Evolutionary conservation across 2,888 invertebrate species (phyloP).

Genomic region (Chrysodeixis includens): DNA sequence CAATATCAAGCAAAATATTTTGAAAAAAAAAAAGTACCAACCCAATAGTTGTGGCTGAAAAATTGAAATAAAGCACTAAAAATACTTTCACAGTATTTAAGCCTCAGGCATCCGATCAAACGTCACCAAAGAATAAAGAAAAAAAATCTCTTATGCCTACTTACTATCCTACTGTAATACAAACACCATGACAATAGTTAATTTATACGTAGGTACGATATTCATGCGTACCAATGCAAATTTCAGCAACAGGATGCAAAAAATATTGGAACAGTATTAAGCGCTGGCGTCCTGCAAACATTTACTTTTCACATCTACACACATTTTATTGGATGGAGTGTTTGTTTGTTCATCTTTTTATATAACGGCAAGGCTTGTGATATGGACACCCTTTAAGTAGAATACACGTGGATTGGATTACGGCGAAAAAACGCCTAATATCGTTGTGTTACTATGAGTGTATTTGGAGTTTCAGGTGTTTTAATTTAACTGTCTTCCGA

Average conservation of each 20-base stretch:
- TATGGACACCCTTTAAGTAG: background rate
- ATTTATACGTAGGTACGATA: slow-evolving; percentile 12
- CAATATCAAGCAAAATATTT: too few species aligned
- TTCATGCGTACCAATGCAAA: slow-evolving; percentile 35
- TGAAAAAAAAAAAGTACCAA: too few species aligned
- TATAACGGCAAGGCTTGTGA: background rate
- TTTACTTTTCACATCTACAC: slow-evolving; percentile 26
- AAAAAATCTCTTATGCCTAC: too few species aligned
- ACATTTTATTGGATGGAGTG: slow-evolving; percentile 29
- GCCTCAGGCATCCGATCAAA: too few species aligned
- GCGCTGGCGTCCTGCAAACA: slow-evolving; percentile 15
- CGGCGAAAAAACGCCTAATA: background rate
- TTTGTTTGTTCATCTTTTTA: slow-evolving; percentile 5
- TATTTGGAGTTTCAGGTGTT: background rate
- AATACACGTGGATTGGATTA: background rate
- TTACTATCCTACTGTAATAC: background rate
- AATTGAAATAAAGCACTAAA: too few species aligned
- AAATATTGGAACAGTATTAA: slow-evolving; percentile 42
- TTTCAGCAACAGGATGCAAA: slow-evolving; percentile 28
- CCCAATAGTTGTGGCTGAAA: too few species aligned
- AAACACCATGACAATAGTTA: slow-evolving; percentile 3
- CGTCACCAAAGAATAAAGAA: too few species aligned
- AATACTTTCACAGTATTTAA: too few species aligned
- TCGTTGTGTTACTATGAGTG: background rate
- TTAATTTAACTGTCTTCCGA: too few species aligned